Percentiles rank a stretch among this genome's conserved stretches.
Evolutionary conservation across 2,113 vertebrate species (phyloP).

Genomic region (Etheostoma spectabile): DNA sequence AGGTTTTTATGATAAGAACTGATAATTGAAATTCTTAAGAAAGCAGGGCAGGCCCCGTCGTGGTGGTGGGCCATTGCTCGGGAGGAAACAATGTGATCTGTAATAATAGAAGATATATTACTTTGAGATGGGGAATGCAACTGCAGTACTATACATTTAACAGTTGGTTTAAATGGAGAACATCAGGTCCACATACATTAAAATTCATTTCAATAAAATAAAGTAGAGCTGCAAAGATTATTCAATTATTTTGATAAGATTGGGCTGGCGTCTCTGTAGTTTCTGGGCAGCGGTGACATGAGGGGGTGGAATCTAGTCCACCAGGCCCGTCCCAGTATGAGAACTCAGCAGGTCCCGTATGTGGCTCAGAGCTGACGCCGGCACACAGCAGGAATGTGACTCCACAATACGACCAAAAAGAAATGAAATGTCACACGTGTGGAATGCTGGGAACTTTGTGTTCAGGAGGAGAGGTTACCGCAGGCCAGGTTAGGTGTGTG

Average conservation of each 20-base stretch:
- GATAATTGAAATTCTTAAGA: background rate
- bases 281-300: background rate
- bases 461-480: slow-evolving; percentile 12
- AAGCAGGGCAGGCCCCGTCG: background rate
- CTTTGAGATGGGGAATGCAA: background rate
- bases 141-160: background rate
- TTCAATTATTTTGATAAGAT: background rate
- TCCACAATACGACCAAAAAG: slow-evolving; percentile 50
- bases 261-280: background rate
- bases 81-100: background rate
- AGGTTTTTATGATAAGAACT: slow-evolving; percentile 8
- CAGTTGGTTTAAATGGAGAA: background rate
- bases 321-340: background rate
- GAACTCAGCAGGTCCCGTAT: slow-evolving; percentile 35
- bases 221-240: too few relatives aligned
- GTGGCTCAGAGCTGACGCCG: slow-evolving; percentile 40
- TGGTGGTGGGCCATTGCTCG: background rate
- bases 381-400: slow-evolving; percentile 61
- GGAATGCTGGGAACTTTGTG: slow-evolving; percentile 47
- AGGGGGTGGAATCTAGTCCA: slow-evolving; percentile 38
- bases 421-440: slow-evolving; percentile 52
- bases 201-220: background rate
- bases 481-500: slow-evolving; percentile 1
- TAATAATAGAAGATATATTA: background rate
- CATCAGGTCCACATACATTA: background rate